Conservation (phyloP, 2,888 invertebrate genomes). For the Muscina levida region DNA sequence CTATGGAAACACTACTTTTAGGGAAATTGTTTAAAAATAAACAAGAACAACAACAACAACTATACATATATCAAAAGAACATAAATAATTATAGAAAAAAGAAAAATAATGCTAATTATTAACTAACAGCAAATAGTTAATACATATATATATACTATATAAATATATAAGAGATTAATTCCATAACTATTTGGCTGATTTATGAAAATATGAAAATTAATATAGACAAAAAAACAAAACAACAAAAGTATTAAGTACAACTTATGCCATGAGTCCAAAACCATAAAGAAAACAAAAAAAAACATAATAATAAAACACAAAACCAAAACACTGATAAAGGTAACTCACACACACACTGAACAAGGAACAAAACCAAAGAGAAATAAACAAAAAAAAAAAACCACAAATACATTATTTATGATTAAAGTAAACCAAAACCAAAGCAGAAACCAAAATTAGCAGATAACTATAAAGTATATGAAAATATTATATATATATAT, state of each 20-base stretch:
- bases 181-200: background rate
- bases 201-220: background rate
- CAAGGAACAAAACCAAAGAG: conserved; percentile 41
- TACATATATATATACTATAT: conserved; percentile 9
- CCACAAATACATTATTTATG: conserved; percentile 35
- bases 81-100: conserved; percentile 7
- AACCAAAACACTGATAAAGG: too few species aligned
- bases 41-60: conserved; percentile 20
- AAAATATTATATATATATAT: conserved; percentile 51
- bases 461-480: conserved; percentile 37
- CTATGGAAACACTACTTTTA: conserved; percentile 61
- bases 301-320: too few species aligned
- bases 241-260: conserved; percentile 56
- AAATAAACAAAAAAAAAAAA: conserved; percentile 22
- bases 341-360: conserved; percentile 9
- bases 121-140: conserved; percentile 15
- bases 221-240: conserved; percentile 25
- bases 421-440: conserved; percentile 13
- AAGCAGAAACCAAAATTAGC: conserved; percentile 19
- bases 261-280: conserved; percentile 54
- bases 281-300: conserved; percentile 21
- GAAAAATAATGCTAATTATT: conserved; percentile 1
- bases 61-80: conserved; percentile 31
- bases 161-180: conserved; percentile 10
- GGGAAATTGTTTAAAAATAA: conserved; percentile 54